These are phyloP conservation scores for Leptodactylus fuscus DNA, from an alignment of 2,113 vertebrate genomes.

Conservation along the genomic window DNA sequence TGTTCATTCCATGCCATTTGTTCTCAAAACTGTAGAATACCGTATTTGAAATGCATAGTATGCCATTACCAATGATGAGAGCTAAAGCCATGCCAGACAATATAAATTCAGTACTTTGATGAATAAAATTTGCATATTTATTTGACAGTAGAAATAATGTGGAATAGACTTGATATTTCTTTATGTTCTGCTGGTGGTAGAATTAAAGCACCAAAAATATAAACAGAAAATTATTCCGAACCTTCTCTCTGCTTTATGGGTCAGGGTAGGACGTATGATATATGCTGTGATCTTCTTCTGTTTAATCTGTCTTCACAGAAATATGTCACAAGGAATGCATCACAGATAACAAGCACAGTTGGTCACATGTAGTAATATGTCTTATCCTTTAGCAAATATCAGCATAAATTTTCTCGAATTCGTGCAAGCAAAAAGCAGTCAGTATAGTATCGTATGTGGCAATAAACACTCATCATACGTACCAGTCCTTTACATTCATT, in stretches of 20 bases:
- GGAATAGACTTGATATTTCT: constrained; percentile 30
- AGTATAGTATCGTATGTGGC: too few relatives aligned
- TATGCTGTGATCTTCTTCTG: background rate
- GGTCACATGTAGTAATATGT: background rate
- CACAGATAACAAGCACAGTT: background rate
- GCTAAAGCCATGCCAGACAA: constrained; percentile 43
- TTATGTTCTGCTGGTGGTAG: constrained; percentile 38
- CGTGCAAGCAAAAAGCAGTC: too few relatives aligned
- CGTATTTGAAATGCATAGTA: constrained; percentile 52
- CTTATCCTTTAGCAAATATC: too few relatives aligned
- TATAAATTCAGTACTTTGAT: constrained; percentile 55
- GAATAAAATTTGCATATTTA: constrained; percentile 59
- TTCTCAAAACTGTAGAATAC: constrained; percentile 25
- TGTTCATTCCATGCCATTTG: constrained; percentile 34
- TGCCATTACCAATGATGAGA: constrained; percentile 38
- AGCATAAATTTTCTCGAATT: too few relatives aligned
- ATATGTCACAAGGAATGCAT: background rate
- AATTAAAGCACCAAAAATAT: background rate
- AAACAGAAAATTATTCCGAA: background rate
- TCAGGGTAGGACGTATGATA: too few relatives aligned
- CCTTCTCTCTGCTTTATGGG: background rate
- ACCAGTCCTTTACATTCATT: background rate
- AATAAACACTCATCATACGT: background rate
- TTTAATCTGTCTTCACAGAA: background rate
- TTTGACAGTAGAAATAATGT: constrained; percentile 42